Percentiles rank a stretch among this genome's conserved stretches.
Evolutionary conservation across 2,797 vertebrate species (phyloP).

Genomic region (Gymnoscopelus microlampas): DNA sequence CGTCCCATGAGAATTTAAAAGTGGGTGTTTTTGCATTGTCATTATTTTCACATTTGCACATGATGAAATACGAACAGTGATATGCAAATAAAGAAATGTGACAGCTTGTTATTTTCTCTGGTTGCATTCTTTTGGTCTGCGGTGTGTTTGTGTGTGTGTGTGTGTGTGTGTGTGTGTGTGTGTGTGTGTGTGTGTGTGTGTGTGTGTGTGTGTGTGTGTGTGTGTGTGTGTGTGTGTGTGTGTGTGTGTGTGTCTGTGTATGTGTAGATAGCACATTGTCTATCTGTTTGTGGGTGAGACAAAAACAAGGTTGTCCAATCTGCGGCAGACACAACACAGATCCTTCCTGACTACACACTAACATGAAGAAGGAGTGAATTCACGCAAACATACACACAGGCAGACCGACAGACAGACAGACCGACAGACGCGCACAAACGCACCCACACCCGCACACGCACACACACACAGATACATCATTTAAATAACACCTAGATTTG

Average conservation of each 20-base stretch:
- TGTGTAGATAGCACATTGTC: conserved; percentile 16
- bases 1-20: neutral
- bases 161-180: conserved; percentile 5
- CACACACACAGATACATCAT: neutral
- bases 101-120: conserved; percentile 7
- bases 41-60: conserved; percentile 2
- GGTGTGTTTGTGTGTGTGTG: conserved; percentile 5
- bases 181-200: conserved; percentile 24
- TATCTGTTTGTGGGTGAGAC: conserved; percentile 35
- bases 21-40: conserved; percentile 2
- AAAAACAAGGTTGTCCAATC: conserved; percentile 50
- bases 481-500: no score
- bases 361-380: conserved; percentile 5
- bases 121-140: conserved; percentile 16
- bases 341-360: conserved; percentile 49
- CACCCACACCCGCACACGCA: conserved; percentile 2
- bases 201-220: neutral
- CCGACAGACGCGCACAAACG: conserved; percentile 25
- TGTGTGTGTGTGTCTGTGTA: neutral
- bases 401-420: conserved; percentile 3
- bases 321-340: conserved; percentile 51
- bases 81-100: conserved; percentile 11
- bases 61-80: conserved; percentile 16
- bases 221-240: conserved; percentile 1
- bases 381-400: neutral